A percentile compares a stretch with the other conserved stretches of the same genome.
Conservation (phyloP, 2,113 vertebrate genomes). For the Onychostruthus taczanowskii region DNA sequence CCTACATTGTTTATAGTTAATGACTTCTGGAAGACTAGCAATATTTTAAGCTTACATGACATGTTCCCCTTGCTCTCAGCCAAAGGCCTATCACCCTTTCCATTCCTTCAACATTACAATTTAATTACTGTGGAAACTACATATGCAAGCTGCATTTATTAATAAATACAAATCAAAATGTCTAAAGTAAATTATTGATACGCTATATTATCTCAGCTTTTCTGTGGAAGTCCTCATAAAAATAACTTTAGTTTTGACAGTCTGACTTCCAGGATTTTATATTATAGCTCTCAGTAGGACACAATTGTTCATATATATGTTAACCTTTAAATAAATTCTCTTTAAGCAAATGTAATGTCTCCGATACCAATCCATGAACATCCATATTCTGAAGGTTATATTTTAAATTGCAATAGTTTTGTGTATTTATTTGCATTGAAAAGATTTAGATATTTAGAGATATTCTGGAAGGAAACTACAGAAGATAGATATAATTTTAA, state of each 20-base stretch:
- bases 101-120: neutral
- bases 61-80: neutral
- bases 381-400: neutral
- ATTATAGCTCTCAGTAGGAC: neutral
- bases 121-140: neutral
- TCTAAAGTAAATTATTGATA: neutral
- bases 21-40: neutral
- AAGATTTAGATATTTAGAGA: neutral
- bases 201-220: neutral
- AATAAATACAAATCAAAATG: neutral
- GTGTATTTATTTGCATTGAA: neutral
- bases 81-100: neutral
- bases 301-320: neutral
- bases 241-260: neutral
- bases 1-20: neutral
- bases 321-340: neutral
- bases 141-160: neutral
- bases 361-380: accelerated
- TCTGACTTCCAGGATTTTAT: neutral
- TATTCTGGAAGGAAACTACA: neutral
- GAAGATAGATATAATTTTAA: neutral
- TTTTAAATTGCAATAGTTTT: neutral
- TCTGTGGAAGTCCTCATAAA: neutral
- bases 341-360: neutral
- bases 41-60: neutral